Evolutionary conservation across 2,797 vertebrate species (phyloP).

Genomic region (Amphiprion clarkii): DNA sequence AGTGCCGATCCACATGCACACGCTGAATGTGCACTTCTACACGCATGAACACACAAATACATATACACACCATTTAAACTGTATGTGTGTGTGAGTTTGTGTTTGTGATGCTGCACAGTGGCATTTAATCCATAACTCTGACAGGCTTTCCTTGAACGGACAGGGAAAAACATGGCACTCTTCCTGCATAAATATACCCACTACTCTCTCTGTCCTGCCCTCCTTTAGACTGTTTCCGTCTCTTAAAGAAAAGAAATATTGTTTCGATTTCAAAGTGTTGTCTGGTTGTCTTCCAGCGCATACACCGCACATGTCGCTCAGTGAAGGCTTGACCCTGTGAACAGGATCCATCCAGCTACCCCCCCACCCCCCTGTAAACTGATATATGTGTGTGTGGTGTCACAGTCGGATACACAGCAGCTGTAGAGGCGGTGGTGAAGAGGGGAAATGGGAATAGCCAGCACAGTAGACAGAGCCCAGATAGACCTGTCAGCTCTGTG

Average conservation of each 20-base stretch:
- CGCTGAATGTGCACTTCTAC: slow-evolving; percentile 16
- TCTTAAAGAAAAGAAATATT: slow-evolving; percentile 18
- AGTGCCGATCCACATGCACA: not conserved
- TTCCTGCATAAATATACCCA: slow-evolving; percentile 38
- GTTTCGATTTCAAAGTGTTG: slow-evolving; percentile 46
- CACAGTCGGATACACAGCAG: slow-evolving; percentile 70
- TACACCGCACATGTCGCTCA: slow-evolving; percentile 34
- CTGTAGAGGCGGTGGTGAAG: slow-evolving; percentile 65
- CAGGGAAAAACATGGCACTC: slow-evolving; percentile 56
- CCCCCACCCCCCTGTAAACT: slow-evolving; percentile 13
- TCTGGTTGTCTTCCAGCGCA: slow-evolving; percentile 47
- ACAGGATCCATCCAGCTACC: slow-evolving; percentile 25
- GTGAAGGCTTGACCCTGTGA: slow-evolving; percentile 52
- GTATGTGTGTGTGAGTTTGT: slow-evolving; percentile 16
- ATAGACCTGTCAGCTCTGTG: slow-evolving; percentile 81
- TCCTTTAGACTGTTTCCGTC: not conserved
- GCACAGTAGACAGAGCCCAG: slow-evolving; percentile 76
- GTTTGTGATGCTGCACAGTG: slow-evolving; percentile 29
- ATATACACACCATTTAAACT: slow-evolving; percentile 53
- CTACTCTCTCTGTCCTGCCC: not conserved
- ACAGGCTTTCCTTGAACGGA: slow-evolving; percentile 67
- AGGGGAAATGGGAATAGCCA: slow-evolving; percentile 75
- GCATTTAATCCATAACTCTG: slow-evolving; percentile 73
- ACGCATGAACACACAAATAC: slow-evolving; percentile 2
- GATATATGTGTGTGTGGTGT: slow-evolving; percentile 41